Conservation (phyloP, 2,888 invertebrate species). For the Drosophila merina region DNA sequence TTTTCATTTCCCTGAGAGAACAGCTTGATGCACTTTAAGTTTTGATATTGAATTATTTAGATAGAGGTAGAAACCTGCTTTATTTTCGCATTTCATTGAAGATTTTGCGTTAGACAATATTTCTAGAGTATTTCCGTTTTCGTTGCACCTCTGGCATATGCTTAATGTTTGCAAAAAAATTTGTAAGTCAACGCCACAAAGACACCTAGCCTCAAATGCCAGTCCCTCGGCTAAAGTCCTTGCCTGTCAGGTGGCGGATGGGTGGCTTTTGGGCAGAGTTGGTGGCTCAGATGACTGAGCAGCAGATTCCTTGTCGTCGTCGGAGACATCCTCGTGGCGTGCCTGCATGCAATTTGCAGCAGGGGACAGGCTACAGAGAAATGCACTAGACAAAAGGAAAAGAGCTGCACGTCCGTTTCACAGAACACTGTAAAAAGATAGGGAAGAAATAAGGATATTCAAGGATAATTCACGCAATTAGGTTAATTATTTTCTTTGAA, state of each 20-base stretch:
- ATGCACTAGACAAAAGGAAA: slow-evolving; percentile 53
- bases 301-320: slow-evolving; percentile 26
- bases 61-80: not conserved
- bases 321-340: slow-evolving; percentile 40
- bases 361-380: slow-evolving; percentile 38
- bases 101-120: slow-evolving; percentile 1
- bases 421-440: not conserved
- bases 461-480: not conserved
- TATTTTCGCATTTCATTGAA: not conserved
- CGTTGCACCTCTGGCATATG: slow-evolving; percentile 16
- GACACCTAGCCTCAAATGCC: slow-evolving; percentile 38
- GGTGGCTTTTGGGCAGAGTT: slow-evolving; percentile 4
- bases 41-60: not conserved
- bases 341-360: slow-evolving; percentile 56
- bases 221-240: slow-evolving; percentile 17
- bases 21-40: slow-evolving; percentile 46
- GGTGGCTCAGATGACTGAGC: slow-evolving; percentile 12
- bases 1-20: slow-evolving; percentile 23
- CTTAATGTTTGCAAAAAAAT: slow-evolving; percentile 20
- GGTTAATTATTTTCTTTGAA: too few species aligned
- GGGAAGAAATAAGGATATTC: not conserved
- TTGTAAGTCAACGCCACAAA: slow-evolving; percentile 27
- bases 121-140: slow-evolving; percentile 4
- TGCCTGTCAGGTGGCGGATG: slow-evolving; percentile 14
- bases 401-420: slow-evolving; percentile 47